These are phyloP conservation scores for Eupithecia subfuscata DNA, from an alignment of 2,888 invertebrate species.

Conservation along the genomic window DNA sequence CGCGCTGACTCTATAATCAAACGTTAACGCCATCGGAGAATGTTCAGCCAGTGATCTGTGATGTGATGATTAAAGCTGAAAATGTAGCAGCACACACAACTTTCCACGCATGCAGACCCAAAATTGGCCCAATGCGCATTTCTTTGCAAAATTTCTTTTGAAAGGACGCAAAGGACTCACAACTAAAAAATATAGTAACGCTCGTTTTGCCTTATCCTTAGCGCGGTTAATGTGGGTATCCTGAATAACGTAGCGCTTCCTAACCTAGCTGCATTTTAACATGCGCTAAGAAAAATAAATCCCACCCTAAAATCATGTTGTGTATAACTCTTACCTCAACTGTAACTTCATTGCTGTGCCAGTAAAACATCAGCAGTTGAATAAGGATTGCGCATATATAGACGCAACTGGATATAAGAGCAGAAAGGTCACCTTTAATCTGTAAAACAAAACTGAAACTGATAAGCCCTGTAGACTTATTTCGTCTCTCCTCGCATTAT, in stretches of 20 bases:
- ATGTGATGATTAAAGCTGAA: not conserved
- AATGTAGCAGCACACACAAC: not conserved
- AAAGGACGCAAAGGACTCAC: no score
- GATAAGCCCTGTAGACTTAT: not conserved
- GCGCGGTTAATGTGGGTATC: no score
- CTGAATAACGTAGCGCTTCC: not conserved
- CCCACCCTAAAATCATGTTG: not conserved
- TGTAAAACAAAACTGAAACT: constrained; percentile 43
- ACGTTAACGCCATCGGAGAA: not conserved
- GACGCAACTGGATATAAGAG: constrained; percentile 55
- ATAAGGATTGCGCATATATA: constrained; percentile 60
- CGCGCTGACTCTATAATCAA: constrained; percentile 54
- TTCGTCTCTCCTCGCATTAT: not conserved
- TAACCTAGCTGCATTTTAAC: not conserved
- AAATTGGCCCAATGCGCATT: not conserved
- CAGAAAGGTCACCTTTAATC: constrained; percentile 55
- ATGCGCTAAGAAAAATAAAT: not conserved
- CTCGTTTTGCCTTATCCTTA: not conserved
- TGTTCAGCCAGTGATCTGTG: not conserved
- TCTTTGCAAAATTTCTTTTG: not conserved
- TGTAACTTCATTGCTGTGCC: constrained; percentile 69
- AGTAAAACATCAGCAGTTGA: constrained; percentile 67
- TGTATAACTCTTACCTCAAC: constrained; percentile 55
- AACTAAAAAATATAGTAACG: not conserved
- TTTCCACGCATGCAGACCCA: not conserved